Percentiles rank a stretch among this genome's conserved stretches.
Conservation (phyloP, 2,797 vertebrate genomes). For the Rhinoraja longicauda region DNA sequence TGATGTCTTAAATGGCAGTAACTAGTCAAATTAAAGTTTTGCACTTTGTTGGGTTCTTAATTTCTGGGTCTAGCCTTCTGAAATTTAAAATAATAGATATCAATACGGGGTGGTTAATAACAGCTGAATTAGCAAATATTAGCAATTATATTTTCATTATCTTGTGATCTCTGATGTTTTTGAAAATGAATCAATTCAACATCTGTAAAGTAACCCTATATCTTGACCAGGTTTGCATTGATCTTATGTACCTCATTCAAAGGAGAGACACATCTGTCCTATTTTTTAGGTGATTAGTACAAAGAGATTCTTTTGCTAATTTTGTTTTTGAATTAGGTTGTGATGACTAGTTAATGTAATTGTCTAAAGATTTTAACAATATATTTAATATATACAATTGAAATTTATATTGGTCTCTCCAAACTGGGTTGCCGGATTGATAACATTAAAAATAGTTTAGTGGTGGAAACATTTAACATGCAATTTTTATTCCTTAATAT, state of each 20-base stretch:
- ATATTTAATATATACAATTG: background rate
- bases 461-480: background rate
- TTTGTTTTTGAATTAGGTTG: background rate
- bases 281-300: background rate
- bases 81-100: too few species aligned
- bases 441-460: background rate
- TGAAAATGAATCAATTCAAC: background rate
- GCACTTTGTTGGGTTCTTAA: background rate
- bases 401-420: background rate
- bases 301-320: background rate
- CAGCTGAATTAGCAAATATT: background rate
- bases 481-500: background rate
- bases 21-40: background rate
- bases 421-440: background rate
- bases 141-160: too few species aligned
- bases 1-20: background rate
- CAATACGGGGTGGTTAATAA: too few species aligned
- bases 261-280: background rate
- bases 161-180: background rate
- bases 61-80: too few species aligned
- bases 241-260: background rate
- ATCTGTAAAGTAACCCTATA: background rate
- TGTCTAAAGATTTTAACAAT: background rate
- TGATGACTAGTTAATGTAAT: background rate
- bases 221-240: background rate